A percentile compares a stretch with the other conserved stretches of the same genome.
These are phyloP conservation scores for Mobula birostris DNA, from an alignment of 2,113 vertebrate species.

Conservation along the genomic window DNA sequence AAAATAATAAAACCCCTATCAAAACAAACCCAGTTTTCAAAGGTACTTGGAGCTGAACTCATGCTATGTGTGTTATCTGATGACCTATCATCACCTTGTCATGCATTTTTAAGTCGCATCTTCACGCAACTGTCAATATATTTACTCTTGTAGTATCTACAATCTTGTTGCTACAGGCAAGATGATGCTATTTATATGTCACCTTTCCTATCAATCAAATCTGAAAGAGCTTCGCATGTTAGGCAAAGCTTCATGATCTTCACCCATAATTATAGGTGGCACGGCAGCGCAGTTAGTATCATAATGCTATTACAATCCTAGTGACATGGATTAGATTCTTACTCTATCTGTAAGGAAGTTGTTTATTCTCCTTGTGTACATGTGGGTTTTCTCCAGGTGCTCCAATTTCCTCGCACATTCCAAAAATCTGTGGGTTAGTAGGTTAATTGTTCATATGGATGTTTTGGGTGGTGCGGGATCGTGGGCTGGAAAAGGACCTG, in stretches of 20 bases:
- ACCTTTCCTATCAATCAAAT: constrained; percentile 16
- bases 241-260: background rate
- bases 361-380: too few relatives aligned
- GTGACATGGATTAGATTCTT: too few relatives aligned
- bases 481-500: too few relatives aligned
- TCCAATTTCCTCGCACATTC: too few relatives aligned
- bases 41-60: background rate
- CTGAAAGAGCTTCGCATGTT: constrained; percentile 3
- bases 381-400: too few relatives aligned
- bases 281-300: too few relatives aligned
- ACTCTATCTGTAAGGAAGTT: too few relatives aligned
- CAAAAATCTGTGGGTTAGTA: too few relatives aligned
- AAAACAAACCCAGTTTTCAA: constrained; percentile 2
- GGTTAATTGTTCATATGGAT: too few relatives aligned
- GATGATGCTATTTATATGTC: constrained; percentile 10
- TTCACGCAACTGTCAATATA: background rate
- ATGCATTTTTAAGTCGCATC: background rate
- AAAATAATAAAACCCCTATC: constrained; percentile 27
- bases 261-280: background rate
- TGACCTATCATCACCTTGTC: constrained; percentile 8
- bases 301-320: too few relatives aligned
- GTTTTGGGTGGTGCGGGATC: too few relatives aligned
- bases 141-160: background rate
- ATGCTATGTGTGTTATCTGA: constrained; percentile 1
- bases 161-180: constrained; percentile 21